Conservation (phyloP, 2,113 vertebrate genomes). For the Rhizomys pruinosus region DNA sequence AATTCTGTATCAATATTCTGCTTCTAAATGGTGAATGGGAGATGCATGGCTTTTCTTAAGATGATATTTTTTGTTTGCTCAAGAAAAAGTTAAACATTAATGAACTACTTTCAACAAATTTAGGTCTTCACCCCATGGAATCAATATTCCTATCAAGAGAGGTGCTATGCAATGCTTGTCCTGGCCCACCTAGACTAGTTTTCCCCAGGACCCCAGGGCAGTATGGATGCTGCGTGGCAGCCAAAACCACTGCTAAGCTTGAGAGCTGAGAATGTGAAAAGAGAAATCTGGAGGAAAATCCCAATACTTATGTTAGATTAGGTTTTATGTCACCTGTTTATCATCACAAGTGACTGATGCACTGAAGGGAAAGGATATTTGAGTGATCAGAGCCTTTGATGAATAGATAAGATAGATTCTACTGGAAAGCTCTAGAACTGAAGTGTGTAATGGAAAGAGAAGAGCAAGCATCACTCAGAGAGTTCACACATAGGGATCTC, state of each 20-base stretch:
- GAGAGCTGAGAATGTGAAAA: too few species aligned
- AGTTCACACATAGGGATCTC: rapidly evolving
- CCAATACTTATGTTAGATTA: background rate
- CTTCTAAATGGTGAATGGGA: slow-evolving; percentile 38
- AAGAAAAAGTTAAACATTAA: slow-evolving; percentile 49
- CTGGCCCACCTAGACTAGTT: background rate
- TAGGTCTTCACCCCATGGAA: background rate
- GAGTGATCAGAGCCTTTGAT: background rate
- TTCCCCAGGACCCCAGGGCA: too few species aligned
- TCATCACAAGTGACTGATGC: background rate
- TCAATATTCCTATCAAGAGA: background rate
- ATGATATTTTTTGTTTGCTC: background rate
- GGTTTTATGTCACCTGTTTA: background rate
- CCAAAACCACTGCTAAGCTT: background rate
- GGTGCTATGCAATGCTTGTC: background rate
- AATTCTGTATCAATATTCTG: slow-evolving; percentile 1
- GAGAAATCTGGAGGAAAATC: background rate
- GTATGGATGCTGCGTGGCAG: background rate
- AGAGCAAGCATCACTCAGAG: background rate
- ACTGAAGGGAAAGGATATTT: background rate
- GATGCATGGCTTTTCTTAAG: background rate
- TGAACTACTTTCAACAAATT: background rate
- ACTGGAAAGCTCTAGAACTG: background rate
- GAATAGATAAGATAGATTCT: background rate
- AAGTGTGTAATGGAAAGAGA: background rate